Evolutionary conservation across 2,888 invertebrate species (phyloP).

Genomic region (Tetramorium bicarinatum): DNA sequence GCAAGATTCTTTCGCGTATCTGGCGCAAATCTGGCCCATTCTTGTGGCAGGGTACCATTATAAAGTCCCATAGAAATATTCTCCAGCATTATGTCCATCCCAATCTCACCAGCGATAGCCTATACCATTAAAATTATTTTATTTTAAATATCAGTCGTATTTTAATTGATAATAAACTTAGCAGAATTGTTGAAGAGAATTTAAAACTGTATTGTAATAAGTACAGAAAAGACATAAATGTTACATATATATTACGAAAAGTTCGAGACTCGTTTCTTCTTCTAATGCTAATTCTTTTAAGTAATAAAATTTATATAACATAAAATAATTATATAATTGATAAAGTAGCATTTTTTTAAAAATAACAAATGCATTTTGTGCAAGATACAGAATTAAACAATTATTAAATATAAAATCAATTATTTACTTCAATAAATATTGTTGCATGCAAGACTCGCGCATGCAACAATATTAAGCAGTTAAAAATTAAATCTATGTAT

Average conservation of each 20-base stretch:
- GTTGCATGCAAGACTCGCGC: no score
- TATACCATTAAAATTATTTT: constrained; percentile 75
- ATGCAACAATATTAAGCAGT: no score
- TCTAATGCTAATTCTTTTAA: not conserved
- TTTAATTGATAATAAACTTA: not conserved
- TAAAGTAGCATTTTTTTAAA: not conserved
- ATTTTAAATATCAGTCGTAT: not conserved
- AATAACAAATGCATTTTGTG: not conserved
- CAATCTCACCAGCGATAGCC: constrained; percentile 96
- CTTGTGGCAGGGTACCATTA: constrained; percentile 93
- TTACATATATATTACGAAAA: not conserved
- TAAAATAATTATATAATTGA: not conserved
- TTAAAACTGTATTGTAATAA: not conserved
- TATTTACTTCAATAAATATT: not conserved
- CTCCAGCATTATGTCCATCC: constrained; percentile 95
- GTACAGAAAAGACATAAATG: not conserved
- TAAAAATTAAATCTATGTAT: not conserved
- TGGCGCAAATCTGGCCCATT: constrained; percentile 94
- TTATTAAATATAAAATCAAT: not conserved
- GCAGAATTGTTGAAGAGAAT: not conserved
- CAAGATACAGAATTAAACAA: not conserved
- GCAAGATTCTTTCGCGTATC: constrained; percentile 95
- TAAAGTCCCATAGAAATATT: constrained; percentile 93
- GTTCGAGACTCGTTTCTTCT: not conserved
- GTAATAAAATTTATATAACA: not conserved